A percentile compares a stretch with the other conserved stretches of the same genome.
Evolutionary conservation across 2,888 invertebrate genomes (phyloP).

Genomic region (Hydraecia micacea): DNA sequence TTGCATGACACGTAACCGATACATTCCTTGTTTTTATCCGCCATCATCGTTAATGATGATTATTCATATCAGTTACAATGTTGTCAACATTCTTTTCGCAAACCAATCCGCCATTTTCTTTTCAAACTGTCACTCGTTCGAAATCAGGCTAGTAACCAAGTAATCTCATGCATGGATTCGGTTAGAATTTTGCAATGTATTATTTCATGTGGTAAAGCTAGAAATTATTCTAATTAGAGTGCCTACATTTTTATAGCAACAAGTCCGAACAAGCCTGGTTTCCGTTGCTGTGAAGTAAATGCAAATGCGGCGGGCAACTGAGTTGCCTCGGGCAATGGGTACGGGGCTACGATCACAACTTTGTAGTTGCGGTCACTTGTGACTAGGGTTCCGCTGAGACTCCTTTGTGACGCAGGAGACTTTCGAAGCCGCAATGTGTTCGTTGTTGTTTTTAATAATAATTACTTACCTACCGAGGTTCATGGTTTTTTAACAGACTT

Average conservation of each 20-base stretch:
- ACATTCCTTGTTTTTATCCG: slow-evolving; percentile 42
- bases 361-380: slow-evolving; percentile 51
- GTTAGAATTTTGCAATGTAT: slow-evolving; percentile 45
- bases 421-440: slow-evolving; percentile 32
- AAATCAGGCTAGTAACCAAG: slow-evolving; percentile 14
- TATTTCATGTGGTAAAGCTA: slow-evolving; percentile 48
- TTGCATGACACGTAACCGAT: slow-evolving; percentile 20
- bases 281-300: slow-evolving; percentile 60
- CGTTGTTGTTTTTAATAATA: slow-evolving; percentile 15
- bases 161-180: slow-evolving; percentile 27
- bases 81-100: slow-evolving; percentile 17
- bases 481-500: neutral
- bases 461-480: neutral
- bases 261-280: slow-evolving; percentile 56
- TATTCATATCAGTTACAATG: slow-evolving; percentile 31
- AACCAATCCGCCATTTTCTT: slow-evolving; percentile 29
- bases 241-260: slow-evolving; percentile 57
- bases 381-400: slow-evolving; percentile 25
- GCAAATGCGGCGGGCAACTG: slow-evolving; percentile 59
- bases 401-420: slow-evolving; percentile 41
- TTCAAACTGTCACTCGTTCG: slow-evolving; percentile 24
- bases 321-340: slow-evolving; percentile 48
- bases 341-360: slow-evolving; percentile 49
- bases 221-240: slow-evolving; percentile 57
- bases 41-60: slow-evolving; percentile 20